These are phyloP conservation scores for Redunca redunca DNA, from an alignment of 2,113 vertebrate species.

Conservation along the genomic window DNA sequence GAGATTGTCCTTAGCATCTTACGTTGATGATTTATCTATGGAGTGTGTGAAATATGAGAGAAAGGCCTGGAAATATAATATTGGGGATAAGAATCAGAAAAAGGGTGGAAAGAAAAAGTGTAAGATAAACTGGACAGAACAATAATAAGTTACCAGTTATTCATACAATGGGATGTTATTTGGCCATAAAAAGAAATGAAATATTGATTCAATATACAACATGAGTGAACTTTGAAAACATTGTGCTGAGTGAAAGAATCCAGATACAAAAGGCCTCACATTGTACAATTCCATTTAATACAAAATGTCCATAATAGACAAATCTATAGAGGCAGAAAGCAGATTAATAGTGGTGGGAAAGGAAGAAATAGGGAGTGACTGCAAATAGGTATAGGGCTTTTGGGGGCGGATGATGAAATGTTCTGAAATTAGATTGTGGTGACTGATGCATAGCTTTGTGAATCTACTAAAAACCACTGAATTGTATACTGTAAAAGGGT, in stretches of 20 bases:
- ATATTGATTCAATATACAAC: constrained; percentile 13
- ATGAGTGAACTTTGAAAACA: constrained; percentile 4
- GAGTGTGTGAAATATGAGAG: neutral
- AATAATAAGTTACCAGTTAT: neutral
- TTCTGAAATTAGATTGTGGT: neutral
- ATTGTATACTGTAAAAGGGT: neutral
- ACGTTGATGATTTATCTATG: neutral
- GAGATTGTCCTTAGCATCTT: neutral
- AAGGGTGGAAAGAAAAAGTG: neutral
- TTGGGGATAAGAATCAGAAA: neutral
- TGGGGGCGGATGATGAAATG: neutral
- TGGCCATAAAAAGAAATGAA: constrained; percentile 34
- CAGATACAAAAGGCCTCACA: neutral
- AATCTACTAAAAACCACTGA: neutral
- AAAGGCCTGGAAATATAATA: neutral
- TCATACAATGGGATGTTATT: neutral
- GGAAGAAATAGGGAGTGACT: neutral
- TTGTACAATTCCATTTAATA: neutral
- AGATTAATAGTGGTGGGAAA: neutral
- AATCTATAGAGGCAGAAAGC: neutral
- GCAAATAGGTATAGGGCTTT: neutral
- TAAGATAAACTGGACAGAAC: neutral
- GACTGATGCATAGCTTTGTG: neutral
- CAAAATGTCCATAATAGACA: neutral
- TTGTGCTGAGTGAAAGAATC: neutral